Percentiles rank a stretch among this genome's conserved stretches.
phyloP scores from a whole-genome alignment of 2,888 invertebrate species.

The Lepidonotus clava region DNA sequence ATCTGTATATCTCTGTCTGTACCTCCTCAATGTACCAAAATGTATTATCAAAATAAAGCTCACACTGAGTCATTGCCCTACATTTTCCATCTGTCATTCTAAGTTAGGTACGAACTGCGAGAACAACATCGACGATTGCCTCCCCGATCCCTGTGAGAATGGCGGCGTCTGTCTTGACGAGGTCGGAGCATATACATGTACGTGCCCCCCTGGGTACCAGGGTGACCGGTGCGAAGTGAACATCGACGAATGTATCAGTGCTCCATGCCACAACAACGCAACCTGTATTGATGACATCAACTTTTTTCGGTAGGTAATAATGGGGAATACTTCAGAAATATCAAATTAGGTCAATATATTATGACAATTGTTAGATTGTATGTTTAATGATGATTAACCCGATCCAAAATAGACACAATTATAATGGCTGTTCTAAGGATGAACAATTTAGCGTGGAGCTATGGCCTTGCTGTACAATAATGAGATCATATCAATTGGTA shows the following conservation, averaged over 20 bases:
- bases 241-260: conserved; percentile 63
- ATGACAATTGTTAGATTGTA: no score
- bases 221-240: conserved; percentile 60
- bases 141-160: conserved; percentile 72
- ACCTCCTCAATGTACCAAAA: no score
- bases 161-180: conserved; percentile 74
- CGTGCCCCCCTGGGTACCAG: conserved; percentile 60
- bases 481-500: no score
- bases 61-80: neutral
- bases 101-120: conserved; percentile 61
- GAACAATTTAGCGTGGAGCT: no score
- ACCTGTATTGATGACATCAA: conserved; percentile 63
- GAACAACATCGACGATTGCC: conserved; percentile 90
- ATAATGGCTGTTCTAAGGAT: no score
- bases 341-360: no score
- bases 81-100: conserved; percentile 20
- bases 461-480: no score
- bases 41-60: no score
- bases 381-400: no score
- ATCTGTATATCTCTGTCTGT: no score
- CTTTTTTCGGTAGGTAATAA: conserved; percentile 51
- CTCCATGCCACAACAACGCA: conserved; percentile 63
- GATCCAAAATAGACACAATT: no score
- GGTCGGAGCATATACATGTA: conserved; percentile 37
- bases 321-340: neutral